Percentiles rank a stretch among this genome's conserved stretches.
Conservation (phyloP, 2,113 vertebrate species). For the Calidris pugnax region DNA sequence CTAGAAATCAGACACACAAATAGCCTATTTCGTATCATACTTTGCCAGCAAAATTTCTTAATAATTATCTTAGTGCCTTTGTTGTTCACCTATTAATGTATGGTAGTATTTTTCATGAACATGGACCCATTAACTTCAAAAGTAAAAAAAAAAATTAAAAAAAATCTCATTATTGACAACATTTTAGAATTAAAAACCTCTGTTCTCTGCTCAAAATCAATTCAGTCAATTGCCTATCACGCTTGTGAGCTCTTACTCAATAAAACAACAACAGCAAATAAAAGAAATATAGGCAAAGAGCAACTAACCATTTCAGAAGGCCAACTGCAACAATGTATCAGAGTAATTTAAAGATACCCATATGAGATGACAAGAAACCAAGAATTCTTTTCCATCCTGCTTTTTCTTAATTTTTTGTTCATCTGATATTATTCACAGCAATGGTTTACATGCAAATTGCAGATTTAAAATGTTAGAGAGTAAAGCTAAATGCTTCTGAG, state of each 20-base stretch:
- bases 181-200: neutral
- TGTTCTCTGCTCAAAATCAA: neutral
- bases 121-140: neutral
- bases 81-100: neutral
- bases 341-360: conserved; percentile 43
- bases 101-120: neutral
- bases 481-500: conserved; percentile 33
- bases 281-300: neutral
- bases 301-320: neutral
- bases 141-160: neutral
- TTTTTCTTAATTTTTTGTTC: conserved; percentile 38
- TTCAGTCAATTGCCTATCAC: neutral
- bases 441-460: conserved; percentile 56
- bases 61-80: neutral
- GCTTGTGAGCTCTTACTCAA: neutral
- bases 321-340: neutral
- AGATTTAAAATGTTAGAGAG: conserved; percentile 49
- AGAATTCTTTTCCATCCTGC: neutral
- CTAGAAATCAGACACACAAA: neutral
- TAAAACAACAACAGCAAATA: neutral
- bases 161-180: neutral
- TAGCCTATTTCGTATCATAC: neutral
- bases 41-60: neutral
- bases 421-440: neutral
- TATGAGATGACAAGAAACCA: conserved; percentile 29